Conservation (phyloP, 2,113 vertebrate species). For the Heterotilapia buettikoferi region DNA sequence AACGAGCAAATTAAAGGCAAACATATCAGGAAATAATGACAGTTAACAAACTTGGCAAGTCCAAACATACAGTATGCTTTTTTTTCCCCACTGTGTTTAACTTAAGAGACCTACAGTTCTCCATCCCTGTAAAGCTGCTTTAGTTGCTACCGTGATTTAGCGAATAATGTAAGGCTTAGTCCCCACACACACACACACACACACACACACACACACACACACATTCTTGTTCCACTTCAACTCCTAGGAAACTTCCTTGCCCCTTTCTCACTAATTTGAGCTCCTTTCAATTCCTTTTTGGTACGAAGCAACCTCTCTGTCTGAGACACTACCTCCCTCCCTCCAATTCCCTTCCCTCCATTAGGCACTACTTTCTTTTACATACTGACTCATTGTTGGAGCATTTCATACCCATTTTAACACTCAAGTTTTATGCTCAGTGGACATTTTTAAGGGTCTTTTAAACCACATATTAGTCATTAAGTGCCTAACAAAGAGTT, state of each 20-base stretch:
- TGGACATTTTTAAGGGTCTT: conserved; percentile 15
- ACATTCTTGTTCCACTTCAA: conserved; percentile 16
- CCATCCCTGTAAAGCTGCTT: not conserved
- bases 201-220: not conserved
- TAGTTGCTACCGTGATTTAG: not conserved
- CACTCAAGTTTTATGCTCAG: conserved; percentile 22
- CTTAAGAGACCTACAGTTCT: not conserved
- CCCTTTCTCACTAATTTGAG: not conserved
- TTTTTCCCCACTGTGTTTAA: not conserved
- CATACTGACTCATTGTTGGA: not conserved
- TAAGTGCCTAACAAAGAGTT: not conserved
- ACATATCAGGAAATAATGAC: not conserved
- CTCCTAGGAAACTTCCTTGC: conserved; percentile 31
- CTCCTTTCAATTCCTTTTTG: not conserved
- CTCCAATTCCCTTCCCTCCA: not conserved
- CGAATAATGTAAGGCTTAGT: not conserved
- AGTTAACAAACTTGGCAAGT: conserved; percentile 8
- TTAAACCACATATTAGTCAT: not conserved
- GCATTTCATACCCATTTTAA: not conserved
- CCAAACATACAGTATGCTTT: conserved; percentile 7
- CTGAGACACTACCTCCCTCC: not conserved
- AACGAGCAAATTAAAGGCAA: not conserved
- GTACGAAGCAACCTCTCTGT: not conserved
- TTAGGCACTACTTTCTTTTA: not conserved
- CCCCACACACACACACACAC: not conserved